Conservation (phyloP, 2,888 invertebrate genomes). For the Dichetophora obliterata region DNA sequence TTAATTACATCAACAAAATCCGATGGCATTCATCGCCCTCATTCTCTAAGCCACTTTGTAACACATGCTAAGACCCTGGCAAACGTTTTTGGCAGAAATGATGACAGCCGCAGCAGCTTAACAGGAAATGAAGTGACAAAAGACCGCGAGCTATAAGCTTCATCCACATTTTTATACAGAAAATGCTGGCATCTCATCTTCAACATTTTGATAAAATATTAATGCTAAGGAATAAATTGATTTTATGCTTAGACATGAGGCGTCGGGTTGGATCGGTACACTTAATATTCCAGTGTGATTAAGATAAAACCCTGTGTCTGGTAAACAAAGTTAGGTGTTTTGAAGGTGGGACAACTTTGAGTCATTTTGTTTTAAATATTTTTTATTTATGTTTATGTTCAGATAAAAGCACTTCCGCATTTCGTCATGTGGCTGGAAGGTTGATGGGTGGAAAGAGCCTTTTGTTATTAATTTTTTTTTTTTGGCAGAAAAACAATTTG, state of each 20-base stretch:
- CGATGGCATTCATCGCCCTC: background rate
- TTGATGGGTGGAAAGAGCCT: no score
- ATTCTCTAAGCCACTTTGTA: conserved; percentile 9
- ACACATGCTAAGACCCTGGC: background rate
- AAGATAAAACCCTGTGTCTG: background rate
- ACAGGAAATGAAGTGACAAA: conserved; percentile 22
- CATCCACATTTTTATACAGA: background rate
- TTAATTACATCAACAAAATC: background rate
- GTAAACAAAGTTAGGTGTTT: background rate
- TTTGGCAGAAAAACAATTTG: no score
- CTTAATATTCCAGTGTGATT: conserved; percentile 2
- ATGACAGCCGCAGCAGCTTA: background rate
- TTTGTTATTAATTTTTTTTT: no score
- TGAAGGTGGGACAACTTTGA: no score
- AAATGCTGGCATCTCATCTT: background rate
- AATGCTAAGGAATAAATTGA: conserved; percentile 13
- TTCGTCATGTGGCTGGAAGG: no score
- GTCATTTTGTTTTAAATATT: background rate
- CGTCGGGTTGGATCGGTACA: background rate
- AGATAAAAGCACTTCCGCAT: no score
- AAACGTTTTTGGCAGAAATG: background rate
- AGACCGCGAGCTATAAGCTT: background rate
- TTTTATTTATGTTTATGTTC: background rate
- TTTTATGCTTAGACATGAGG: background rate
- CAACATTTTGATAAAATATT: conserved; percentile 1